A percentile compares a stretch with the other conserved stretches of the same genome.
These are phyloP conservation scores for Papio anubis DNA, from an alignment of 2,113 vertebrate genomes.

Conservation along the genomic window DNA sequence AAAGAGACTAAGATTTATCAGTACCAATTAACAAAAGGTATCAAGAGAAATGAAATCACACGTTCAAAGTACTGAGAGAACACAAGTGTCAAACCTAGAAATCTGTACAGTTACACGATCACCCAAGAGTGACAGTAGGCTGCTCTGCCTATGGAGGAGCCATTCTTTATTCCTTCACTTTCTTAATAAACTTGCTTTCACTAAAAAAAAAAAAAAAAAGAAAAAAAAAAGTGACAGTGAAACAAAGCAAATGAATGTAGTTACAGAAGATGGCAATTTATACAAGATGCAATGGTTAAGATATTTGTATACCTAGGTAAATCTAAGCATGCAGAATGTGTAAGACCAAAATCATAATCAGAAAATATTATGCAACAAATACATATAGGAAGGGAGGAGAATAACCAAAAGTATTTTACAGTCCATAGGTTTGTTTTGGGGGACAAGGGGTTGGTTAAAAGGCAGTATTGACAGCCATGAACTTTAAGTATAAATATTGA, in stretches of 20 bases:
- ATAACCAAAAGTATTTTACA: background rate
- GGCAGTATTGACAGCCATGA: background rate
- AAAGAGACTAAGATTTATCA: background rate
- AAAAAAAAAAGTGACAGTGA: background rate
- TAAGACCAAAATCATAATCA: conserved; percentile 13
- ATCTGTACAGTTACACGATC: background rate
- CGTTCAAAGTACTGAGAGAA: background rate
- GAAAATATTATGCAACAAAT: background rate
- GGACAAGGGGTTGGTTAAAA: background rate
- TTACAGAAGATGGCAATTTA: background rate
- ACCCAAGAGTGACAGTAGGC: background rate
- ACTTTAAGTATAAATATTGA: background rate
- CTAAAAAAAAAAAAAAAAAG: too few species aligned
- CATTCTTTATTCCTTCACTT: too few species aligned
- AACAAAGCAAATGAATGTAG: background rate
- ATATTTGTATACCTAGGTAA: background rate
- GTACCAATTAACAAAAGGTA: background rate
- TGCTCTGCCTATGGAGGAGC: too few species aligned
- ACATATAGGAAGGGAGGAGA: background rate
- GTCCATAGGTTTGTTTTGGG: background rate
- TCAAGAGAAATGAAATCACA: background rate
- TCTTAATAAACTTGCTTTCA: too few species aligned
- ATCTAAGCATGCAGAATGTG: background rate
- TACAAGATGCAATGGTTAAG: background rate
- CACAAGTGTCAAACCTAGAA: background rate